Base-by-base conservation (phyloP, 2,888 invertebrate species). In the Phengaris arion region DNA sequence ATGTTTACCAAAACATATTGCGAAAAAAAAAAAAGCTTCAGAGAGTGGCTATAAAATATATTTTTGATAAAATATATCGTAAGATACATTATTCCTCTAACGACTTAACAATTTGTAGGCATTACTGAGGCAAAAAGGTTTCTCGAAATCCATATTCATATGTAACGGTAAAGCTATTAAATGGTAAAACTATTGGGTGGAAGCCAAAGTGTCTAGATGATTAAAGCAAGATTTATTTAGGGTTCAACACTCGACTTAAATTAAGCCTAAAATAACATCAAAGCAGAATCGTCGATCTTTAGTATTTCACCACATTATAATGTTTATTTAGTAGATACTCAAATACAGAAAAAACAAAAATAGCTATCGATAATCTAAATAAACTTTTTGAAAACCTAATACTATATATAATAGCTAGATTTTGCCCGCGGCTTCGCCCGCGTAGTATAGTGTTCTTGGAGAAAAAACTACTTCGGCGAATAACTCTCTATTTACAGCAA, bases 141-240 rank as follows among this genome's bases (percentile, higher is more conserved):
- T 48, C n/a, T 57, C 48, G 48, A 74, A 46, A 59, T 74, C 74
- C 22, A 55, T 74, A 57, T 55, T 59, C 74, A 74, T 15, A 74
- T 74, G 73, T 48, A 69, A 35, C 55, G 73, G 45, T 57, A 48
- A 59, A 46, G 46, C 57, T 59, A 74, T 74, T 74, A 74, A 57
- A 74, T 74, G 74, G 45, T 46, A n/a, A 48, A 74, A 74, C 74
- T 22, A 74, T 74, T 74, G 74, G 74, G 74, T 46, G 15, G 55
- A 59, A 59, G 74, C 74, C 74, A 59, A 74, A 74, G 52, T 54
- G 35, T 54, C 72, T 22, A 72, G 54, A 52, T 72, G 54, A 72
- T 54, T 72, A 35, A 72, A 22, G 54, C 52, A 52, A 52, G 72
- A 72, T 72, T 54, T 72, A 72, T 72, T 15, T 54, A 22, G 54